phyloP scores from a whole-genome alignment of 2,113 vertebrate genomes.

The Cheirogaleus medius region DNA sequence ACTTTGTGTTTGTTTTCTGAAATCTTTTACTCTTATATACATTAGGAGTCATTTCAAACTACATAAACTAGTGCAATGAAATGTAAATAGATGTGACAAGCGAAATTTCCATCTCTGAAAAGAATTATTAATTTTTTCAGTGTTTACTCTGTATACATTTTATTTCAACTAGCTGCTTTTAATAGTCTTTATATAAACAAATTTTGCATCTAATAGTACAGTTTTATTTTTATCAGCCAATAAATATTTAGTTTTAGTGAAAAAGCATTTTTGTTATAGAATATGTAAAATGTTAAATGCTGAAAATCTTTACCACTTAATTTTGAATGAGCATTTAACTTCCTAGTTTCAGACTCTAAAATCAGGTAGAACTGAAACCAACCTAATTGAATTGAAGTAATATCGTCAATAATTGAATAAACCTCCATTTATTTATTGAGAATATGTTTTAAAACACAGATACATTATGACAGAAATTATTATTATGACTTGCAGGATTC shows the following conservation, averaged over 20 bases:
- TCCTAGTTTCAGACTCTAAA: background rate
- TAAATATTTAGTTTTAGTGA: background rate
- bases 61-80: conserved; percentile 46
- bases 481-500: conserved; percentile 21
- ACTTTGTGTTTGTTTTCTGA: background rate
- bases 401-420: background rate
- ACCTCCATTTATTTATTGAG: background rate
- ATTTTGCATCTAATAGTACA: conserved; percentile 58
- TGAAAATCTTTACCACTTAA: conserved; percentile 52
- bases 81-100: conserved; percentile 52
- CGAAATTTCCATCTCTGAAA: conserved; percentile 52
- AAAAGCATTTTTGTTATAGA: conserved; percentile 69
- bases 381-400: conserved; percentile 47
- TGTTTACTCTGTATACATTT: conserved; percentile 70
- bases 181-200: conserved; percentile 74
- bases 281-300: conserved; percentile 62
- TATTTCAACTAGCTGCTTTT: conserved; percentile 69
- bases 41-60: conserved; percentile 41
- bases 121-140: conserved; percentile 65
- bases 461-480: conserved; percentile 39
- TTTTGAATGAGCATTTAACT: background rate
- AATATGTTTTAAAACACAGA: conserved; percentile 50
- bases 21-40: background rate
- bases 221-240: conserved; percentile 60
- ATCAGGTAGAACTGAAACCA: background rate